Conservation (phyloP, 2,113 vertebrate genomes). For the Tamias sibiricus region DNA sequence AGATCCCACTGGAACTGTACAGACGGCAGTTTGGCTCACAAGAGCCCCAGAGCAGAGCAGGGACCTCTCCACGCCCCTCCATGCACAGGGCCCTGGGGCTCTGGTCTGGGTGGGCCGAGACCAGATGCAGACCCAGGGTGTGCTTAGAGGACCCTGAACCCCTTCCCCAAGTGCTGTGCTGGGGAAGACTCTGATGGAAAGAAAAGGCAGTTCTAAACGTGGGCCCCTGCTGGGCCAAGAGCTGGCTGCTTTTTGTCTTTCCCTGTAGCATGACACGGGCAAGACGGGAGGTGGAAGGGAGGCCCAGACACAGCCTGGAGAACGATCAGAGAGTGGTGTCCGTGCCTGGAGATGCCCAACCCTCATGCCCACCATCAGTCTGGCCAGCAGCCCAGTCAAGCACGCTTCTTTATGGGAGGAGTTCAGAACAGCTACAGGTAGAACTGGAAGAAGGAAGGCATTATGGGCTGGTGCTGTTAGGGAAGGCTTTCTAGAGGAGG, state of each 20-base stretch:
- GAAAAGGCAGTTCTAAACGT: not conserved
- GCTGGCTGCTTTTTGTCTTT: not conserved
- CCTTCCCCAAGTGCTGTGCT: not conserved
- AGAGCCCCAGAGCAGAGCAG: not conserved
- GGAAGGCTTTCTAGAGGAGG: not conserved
- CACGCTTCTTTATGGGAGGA: too few relatives aligned
- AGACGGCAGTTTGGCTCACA: not conserved
- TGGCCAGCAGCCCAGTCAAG: not conserved
- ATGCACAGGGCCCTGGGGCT: not conserved
- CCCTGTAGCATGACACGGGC: not conserved
- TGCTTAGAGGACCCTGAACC: not conserved
- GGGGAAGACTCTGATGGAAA: not conserved
- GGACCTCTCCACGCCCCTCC: too few relatives aligned
- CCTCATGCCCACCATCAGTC: not conserved
- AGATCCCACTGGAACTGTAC: fast-evolving
- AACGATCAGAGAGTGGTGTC: not conserved
- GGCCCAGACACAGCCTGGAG: not conserved
- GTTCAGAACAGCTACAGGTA: not conserved
- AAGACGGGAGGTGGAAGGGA: not conserved
- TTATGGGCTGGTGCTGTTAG: not conserved
- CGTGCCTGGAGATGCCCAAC: not conserved
- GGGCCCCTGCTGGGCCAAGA: not conserved
- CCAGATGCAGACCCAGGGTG: not conserved
- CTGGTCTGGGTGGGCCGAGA: not conserved
- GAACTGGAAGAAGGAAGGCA: not conserved